These are phyloP conservation scores for Oenanthe melanoleuca DNA, from an alignment of 2,113 vertebrate genomes.

Conservation along the genomic window DNA sequence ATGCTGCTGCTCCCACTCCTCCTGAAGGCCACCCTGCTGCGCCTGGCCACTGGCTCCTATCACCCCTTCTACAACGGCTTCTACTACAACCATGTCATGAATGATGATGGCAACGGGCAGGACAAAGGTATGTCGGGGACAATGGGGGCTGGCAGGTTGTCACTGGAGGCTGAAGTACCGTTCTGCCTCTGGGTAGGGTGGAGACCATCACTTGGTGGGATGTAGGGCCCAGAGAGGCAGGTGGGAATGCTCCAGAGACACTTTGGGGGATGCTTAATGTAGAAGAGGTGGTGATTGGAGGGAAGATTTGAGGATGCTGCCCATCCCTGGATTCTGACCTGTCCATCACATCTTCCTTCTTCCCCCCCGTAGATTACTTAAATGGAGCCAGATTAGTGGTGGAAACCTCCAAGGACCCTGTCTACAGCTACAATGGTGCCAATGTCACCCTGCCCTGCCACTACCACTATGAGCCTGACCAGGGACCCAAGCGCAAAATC, in stretches of 20 bases:
- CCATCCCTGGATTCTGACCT: not conserved
- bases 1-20: constrained; percentile 14
- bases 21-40: constrained; percentile 68
- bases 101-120: constrained; percentile 55
- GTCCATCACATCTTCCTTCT: not conserved
- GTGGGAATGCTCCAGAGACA: fast-evolving
- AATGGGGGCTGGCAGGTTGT: no score
- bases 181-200: not conserved
- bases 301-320: not conserved
- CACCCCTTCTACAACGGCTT: constrained; percentile 85
- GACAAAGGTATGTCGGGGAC: constrained; percentile 66
- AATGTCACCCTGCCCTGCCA: constrained; percentile 86
- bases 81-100: constrained; percentile 83
- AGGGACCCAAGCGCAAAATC: constrained; percentile 70
- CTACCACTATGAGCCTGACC: constrained; percentile 80
- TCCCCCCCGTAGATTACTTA: constrained; percentile 70
- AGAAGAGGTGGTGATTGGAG: not conserved
- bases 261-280: not conserved
- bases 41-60: not conserved
- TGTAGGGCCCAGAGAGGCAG: not conserved
- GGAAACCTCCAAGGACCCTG: constrained; percentile 75
- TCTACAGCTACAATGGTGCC: constrained; percentile 83
- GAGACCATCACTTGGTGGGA: not conserved
- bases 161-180: not conserved
- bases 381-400: constrained; percentile 82